Evolutionary conservation across 2,888 invertebrate species (phyloP).

Genomic region (Drosophila macrospina): DNA sequence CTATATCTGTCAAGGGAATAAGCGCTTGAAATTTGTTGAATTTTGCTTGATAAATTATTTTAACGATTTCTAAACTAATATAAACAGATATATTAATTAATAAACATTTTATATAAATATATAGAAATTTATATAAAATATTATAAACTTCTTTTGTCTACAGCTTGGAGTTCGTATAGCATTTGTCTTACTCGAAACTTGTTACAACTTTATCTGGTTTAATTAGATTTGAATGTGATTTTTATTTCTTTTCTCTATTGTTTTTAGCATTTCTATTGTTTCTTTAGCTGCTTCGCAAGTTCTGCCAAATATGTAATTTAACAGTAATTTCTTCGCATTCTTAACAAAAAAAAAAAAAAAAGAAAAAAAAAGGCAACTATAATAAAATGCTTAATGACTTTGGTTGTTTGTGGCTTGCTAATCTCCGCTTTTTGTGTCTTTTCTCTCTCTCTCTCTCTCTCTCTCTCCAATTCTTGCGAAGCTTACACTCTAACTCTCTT

Average conservation of each 20-base stretch:
- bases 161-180: too few species aligned
- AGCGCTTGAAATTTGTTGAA: not conserved
- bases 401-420: constrained; percentile 31
- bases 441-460: constrained; percentile 1
- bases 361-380: too few species aligned
- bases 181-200: too few species aligned
- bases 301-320: constrained; percentile 8
- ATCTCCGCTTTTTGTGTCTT: constrained; percentile 14
- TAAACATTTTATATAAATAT: too few species aligned
- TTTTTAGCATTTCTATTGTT: not conserved
- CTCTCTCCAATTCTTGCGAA: constrained; percentile 13
- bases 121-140: too few species aligned
- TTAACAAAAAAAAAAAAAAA: constrained; percentile 11
- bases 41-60: too few species aligned
- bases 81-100: too few species aligned
- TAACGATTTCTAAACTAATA: too few species aligned
- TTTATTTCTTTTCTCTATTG: not conserved
- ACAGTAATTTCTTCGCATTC: constrained; percentile 8
- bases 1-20: not conserved
- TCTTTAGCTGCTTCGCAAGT: not conserved
- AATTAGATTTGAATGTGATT: too few species aligned
- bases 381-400: constrained; percentile 35
- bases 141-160: too few species aligned
- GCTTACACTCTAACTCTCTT: constrained; percentile 9
- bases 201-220: too few species aligned